phyloP scores from a whole-genome alignment of 2,113 vertebrate genomes.

The Euleptes europaea region DNA sequence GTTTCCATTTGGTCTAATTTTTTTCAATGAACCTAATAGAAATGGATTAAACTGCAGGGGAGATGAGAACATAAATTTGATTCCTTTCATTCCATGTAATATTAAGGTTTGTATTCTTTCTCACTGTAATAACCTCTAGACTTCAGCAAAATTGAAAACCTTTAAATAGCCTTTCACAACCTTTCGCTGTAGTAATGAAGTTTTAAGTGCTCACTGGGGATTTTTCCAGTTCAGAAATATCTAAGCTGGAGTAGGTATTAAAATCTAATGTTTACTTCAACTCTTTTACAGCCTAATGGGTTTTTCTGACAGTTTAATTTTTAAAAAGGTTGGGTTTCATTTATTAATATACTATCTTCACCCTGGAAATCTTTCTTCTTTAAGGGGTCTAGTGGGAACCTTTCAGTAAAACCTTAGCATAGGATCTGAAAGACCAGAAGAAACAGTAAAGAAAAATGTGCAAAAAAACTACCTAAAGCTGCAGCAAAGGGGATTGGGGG shows the following conservation, averaged over 20 bases:
- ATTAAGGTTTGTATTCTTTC: constrained; percentile 81
- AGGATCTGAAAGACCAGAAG: constrained; percentile 70
- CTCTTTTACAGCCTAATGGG: constrained; percentile 78
- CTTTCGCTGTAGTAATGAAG: constrained; percentile 81
- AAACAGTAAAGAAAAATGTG: constrained; percentile 64
- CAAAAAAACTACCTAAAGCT: constrained; percentile 53
- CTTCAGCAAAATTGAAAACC: constrained; percentile 84
- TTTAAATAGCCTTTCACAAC: constrained; percentile 86
- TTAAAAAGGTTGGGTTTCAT: constrained; percentile 79
- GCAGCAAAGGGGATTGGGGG: constrained; percentile 60
- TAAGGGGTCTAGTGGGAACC: constrained; percentile 76
- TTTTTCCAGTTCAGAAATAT: constrained; percentile 79
- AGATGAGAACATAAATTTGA: constrained; percentile 82
- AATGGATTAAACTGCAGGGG: constrained; percentile 78
- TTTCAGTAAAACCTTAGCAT: constrained; percentile 68
- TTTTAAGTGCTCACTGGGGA: constrained; percentile 83
- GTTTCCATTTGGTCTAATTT: constrained; percentile 73
- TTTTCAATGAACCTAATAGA: constrained; percentile 76
- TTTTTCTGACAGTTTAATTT: constrained; percentile 82
- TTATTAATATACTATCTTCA: constrained; percentile 77
- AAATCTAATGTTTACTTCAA: constrained; percentile 84
- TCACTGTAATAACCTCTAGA: constrained; percentile 83
- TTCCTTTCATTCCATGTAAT: constrained; percentile 82
- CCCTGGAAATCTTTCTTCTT: constrained; percentile 74
- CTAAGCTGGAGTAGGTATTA: constrained; percentile 82